These are phyloP conservation scores for Cynocephalus volans DNA, from an alignment of 2,113 vertebrate species.

Conservation along the genomic window DNA sequence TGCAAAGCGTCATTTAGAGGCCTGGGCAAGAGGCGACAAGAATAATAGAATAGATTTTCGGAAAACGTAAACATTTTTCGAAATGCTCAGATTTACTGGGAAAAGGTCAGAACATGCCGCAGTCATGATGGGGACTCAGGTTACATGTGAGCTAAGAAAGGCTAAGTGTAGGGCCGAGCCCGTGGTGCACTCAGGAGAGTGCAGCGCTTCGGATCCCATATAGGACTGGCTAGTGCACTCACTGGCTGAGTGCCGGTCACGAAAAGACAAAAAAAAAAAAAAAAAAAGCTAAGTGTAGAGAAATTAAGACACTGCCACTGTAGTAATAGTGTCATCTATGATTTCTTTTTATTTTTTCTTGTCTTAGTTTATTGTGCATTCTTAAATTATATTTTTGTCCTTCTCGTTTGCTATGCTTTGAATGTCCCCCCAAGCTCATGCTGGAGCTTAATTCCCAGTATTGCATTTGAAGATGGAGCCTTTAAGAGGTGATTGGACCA, in stretches of 20 bases:
- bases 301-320: accelerated
- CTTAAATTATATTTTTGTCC: neutral
- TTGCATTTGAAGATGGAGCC: no score
- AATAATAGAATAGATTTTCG: neutral
- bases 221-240: no score
- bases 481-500: no score
- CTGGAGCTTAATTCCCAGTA: no score
- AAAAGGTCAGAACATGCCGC: neutral
- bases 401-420: neutral
- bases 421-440: no score
- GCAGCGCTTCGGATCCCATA: no score
- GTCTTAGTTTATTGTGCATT: neutral
- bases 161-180: accelerated
- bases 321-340: accelerated
- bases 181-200: no score
- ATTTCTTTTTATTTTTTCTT: neutral
- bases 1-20: neutral
- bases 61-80: neutral
- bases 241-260: no score
- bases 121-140: accelerated
- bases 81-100: neutral
- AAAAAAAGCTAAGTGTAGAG: accelerated
- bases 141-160: neutral
- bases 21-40: neutral
- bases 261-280: no score